Evolutionary conservation across 2,113 vertebrate species (phyloP), one percentile per base, ranked within the genome.

Genomic region (Phylloscopus whistleri): DNA sequence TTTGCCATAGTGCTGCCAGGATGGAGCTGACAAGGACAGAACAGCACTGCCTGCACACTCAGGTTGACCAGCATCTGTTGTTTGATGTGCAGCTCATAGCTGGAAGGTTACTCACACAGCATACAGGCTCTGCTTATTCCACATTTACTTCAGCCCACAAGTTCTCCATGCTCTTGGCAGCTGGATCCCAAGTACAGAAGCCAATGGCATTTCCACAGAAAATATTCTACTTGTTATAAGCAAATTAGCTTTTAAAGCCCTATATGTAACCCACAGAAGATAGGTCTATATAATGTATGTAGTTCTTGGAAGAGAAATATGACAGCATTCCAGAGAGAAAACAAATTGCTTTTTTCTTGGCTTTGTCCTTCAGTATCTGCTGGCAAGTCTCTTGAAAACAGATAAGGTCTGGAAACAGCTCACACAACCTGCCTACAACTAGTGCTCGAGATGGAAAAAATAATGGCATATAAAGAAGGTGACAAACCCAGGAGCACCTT

Each of bases 361-460:
- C 88, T 89, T 88, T 81, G 23, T 72, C 88, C 90, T 90, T 75
- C 49, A 56, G 35, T 51, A 53, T 35, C 70, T 6, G 1, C 27
- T 90, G 69, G 53, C 44, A 86, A 73, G 84, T 70, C 90, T 84
- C 59, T 93, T 43, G 60, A 81, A 87, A 93, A 85, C 16, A 66
- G 81, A 51, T 7, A 80, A 83, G 26, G 31, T 43, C 60, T 87
- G 37, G 48, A 91, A 96, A 63, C 46, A 63, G 33, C 59, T 86
- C 85, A 52, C 1, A 2, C 5, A 75, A 83, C 22, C 20, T 18
- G 20, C 35, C 41, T 60, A 20, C 28, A 88, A 78, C 17, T 79
- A 39, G 43, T 70, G 49, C 31, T 74, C 0, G 0, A 62, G 44
- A 48, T 0, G 9, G 72, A 67, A 91, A 90, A 90, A 92, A 46